Percentiles rank a stretch among this genome's conserved stretches.
Conservation (phyloP, 2,888 invertebrate species). For the Aricia artaxerxes region DNA sequence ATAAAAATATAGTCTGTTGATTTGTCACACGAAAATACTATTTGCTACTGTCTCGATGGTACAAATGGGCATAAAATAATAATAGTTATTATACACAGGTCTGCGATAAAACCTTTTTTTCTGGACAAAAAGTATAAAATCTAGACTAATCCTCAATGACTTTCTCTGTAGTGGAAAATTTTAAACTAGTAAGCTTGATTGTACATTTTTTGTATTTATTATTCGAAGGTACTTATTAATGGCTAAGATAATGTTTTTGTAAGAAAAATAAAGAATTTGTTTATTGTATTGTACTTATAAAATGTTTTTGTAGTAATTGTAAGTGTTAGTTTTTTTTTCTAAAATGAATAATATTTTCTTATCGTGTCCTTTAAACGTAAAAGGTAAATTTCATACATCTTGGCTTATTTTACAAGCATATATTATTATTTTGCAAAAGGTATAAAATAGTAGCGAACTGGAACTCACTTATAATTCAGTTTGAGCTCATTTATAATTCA, state of each 20-base stretch:
- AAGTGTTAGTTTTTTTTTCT: neutral
- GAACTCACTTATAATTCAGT: too few species aligned
- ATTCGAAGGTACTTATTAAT: neutral
- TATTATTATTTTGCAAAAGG: neutral
- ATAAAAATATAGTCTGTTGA: neutral
- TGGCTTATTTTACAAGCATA: neutral
- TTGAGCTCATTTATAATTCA: too few species aligned
- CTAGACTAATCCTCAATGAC: neutral
- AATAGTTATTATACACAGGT: neutral
- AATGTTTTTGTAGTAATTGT: neutral
- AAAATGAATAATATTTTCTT: neutral
- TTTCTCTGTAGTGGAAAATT: neutral
- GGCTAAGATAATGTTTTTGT: neutral
- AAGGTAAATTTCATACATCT: neutral
- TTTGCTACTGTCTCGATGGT: neutral
- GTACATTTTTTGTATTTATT: constrained; percentile 10
- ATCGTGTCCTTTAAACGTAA: neutral
- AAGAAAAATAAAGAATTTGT: neutral
- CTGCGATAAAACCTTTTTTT: neutral
- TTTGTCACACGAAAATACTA: neutral
- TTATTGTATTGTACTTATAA: neutral
- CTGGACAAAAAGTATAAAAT: neutral
- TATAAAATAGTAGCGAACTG: neutral
- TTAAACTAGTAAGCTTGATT: neutral
- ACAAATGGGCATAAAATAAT: neutral